Conservation (phyloP, 2,113 vertebrate species). For the Falcunculus frontatus region DNA sequence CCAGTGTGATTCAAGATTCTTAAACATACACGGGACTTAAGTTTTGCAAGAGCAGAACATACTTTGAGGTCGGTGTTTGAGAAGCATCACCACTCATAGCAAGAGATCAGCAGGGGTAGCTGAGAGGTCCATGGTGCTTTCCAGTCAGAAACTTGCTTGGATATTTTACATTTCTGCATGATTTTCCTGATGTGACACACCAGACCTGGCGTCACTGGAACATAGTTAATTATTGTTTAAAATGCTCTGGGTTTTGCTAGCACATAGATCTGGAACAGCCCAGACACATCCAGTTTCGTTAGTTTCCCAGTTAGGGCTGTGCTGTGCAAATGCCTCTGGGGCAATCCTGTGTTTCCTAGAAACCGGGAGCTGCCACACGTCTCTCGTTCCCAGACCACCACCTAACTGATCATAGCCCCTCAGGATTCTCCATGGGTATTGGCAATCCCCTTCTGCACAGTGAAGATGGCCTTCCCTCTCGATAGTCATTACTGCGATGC, state of each 20-base stretch:
- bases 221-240: background rate
- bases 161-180: background rate
- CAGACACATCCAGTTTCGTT: background rate
- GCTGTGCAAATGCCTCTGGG: background rate
- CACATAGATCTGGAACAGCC: background rate
- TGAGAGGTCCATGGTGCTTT: background rate
- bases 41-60: background rate
- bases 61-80: background rate
- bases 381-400: background rate
- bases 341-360: accelerated
- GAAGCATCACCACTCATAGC: background rate
- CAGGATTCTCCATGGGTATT: background rate
- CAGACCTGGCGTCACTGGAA: background rate
- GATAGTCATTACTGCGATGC: background rate
- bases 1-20: background rate
- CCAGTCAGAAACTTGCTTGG: background rate
- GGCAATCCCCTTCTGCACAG: background rate
- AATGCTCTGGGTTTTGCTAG: background rate
- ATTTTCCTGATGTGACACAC: background rate
- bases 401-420: background rate
- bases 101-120: background rate
- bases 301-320: background rate
- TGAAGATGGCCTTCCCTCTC: background rate
- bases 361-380: background rate
- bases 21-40: background rate